phyloP scores from a whole-genome alignment of 2,113 vertebrate species.

The Cochlearius cochlearius region DNA sequence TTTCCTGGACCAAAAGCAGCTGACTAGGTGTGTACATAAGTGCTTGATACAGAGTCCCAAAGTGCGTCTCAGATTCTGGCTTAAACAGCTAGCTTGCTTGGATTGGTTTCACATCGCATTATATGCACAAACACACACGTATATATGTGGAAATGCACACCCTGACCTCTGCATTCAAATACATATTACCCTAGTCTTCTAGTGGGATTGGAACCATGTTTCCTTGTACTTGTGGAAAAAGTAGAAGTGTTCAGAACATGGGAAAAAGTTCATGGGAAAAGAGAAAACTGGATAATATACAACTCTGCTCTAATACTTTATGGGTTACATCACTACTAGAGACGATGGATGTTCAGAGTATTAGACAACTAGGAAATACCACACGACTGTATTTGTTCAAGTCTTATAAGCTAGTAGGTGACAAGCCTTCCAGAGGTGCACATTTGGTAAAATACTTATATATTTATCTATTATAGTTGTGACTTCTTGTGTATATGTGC shows the following conservation, averaged over 20 bases:
- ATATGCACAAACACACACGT: not conserved
- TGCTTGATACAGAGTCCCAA: not conserved
- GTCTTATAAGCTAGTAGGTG: not conserved
- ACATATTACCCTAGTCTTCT: not conserved
- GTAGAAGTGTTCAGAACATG: conserved; percentile 32
- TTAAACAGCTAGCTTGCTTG: not conserved
- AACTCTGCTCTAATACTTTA: conserved; percentile 46
- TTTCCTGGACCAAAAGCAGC: not conserved
- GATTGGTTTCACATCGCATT: not conserved
- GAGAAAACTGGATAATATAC: conserved; percentile 50
- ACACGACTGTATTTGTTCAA: not conserved
- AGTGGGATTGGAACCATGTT: not conserved
- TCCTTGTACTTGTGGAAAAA: not conserved
- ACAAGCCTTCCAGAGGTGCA: not conserved
- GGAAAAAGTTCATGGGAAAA: conserved; percentile 64
- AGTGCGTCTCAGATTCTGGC: not conserved
- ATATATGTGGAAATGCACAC: not conserved
- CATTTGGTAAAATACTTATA: not conserved
- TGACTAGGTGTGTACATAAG: not conserved
- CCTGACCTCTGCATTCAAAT: not conserved
- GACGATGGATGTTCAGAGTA: not conserved
- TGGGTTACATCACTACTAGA: conserved; percentile 38
- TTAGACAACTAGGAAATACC: conserved; percentile 36
- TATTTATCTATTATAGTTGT: not conserved
- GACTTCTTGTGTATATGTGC: not conserved